Conservation (phyloP, 2,888 invertebrate genomes). For the Microdon myrmicae region DNA sequence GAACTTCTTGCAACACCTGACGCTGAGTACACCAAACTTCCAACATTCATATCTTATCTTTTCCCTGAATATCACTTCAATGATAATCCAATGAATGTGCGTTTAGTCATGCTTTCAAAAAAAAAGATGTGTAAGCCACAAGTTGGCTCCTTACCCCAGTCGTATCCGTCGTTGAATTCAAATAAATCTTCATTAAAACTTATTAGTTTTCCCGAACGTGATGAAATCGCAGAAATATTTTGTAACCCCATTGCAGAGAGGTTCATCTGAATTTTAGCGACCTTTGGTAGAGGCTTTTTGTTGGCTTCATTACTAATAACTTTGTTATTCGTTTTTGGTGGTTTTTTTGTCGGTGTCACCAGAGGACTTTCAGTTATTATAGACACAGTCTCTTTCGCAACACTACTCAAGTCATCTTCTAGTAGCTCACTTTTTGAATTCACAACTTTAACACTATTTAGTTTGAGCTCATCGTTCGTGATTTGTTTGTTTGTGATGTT, state of each 20-base stretch:
- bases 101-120: too few relatives aligned
- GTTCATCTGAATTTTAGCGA: not conserved
- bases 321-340: constrained; percentile 1
- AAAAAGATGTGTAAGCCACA: too few relatives aligned
- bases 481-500: too few relatives aligned
- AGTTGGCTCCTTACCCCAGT: constrained; percentile 54
- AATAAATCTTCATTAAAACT: constrained; percentile 6
- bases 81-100: too few relatives aligned
- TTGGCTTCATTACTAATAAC: too few relatives aligned
- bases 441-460: too few relatives aligned
- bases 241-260: not conserved
- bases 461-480: too few relatives aligned
- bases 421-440: constrained; percentile 42
- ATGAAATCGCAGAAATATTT: constrained; percentile 1
- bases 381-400: constrained; percentile 3
- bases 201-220: constrained; percentile 32
- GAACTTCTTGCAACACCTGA: too few relatives aligned
- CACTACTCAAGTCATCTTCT: constrained; percentile 24
- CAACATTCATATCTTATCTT: too few relatives aligned
- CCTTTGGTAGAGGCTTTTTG: constrained; percentile 5
- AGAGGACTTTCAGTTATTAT: constrained; percentile 2
- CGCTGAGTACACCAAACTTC: too few relatives aligned
- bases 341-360: constrained; percentile 10
- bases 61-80: too few relatives aligned
- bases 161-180: constrained; percentile 37